These are phyloP conservation scores for Apotomis turbidana DNA, from an alignment of 2,888 invertebrate species.

Conservation along the genomic window DNA sequence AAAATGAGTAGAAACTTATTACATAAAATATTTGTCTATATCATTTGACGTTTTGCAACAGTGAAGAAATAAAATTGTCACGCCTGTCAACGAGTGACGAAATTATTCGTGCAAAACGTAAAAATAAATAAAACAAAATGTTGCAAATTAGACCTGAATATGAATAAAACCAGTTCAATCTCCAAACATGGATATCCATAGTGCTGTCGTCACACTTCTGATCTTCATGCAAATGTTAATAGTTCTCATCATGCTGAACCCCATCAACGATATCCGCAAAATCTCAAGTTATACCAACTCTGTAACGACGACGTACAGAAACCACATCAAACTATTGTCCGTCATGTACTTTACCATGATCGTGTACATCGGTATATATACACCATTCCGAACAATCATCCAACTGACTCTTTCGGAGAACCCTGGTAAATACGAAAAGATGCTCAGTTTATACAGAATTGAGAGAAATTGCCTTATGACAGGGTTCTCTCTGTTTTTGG, in stretches of 20 bases:
- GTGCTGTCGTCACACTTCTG: constrained; percentile 58
- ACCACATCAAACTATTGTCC: constrained; percentile 48
- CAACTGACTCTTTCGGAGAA: constrained; percentile 53
- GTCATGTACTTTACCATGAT: constrained; percentile 59
- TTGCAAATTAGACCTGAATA: not conserved
- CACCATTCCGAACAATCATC: constrained; percentile 62
- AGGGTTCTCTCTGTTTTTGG: constrained; percentile 72
- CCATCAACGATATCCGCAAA: constrained; percentile 63
- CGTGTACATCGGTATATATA: constrained; percentile 68
- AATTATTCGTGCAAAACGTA: not conserved
- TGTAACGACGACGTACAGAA: constrained; percentile 50
- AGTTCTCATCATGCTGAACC: constrained; percentile 67
- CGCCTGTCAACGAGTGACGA: constrained; percentile 1
- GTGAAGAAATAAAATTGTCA: constrained; percentile 8
- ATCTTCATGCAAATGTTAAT: constrained; percentile 68
- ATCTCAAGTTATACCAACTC: constrained; percentile 55
- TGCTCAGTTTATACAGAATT: constrained; percentile 57
- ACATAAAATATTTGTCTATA: too few relatives aligned
- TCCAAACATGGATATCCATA: constrained; percentile 61
- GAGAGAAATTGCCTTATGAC: constrained; percentile 71
- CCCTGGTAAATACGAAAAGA: constrained; percentile 58
- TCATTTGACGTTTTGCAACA: too few relatives aligned
- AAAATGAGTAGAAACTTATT: constrained; percentile 54
- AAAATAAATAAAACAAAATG: constrained; percentile 5
- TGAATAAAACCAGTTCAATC: not conserved